Base-by-base conservation (phyloP, 2,888 invertebrate species). In the Hydrotaea cyrtoneurina region DNA sequence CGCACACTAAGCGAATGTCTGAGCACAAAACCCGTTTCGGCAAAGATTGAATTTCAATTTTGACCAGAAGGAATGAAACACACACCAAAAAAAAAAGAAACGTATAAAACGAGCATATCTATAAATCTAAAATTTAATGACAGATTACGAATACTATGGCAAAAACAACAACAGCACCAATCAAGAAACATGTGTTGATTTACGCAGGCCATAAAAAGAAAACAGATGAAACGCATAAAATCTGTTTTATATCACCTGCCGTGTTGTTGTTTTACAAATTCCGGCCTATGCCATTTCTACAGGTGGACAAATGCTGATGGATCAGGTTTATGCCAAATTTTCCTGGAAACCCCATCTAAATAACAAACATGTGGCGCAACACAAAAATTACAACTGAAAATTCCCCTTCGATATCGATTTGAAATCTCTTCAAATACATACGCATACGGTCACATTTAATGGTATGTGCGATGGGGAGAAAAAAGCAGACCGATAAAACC, bases 21-120 rank as follows among this genome's bases (percentile, higher is more conserved):
- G 31, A 31, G 31, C 31, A 39, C 39, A 39, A 62, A n/a, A 62
- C 62, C 17, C 62, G 62, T 62, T 62, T 62, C 15, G 62, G 31
- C 4, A 17, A 62, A 26, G 59, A 39, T 39, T 39, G 4, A 13
- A 39, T 8, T 39, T 39, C 8, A 10, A 39, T 3, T 39, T 39
- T 36, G 36, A 36, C 36, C 5, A 13, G 15, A 43, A 43, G 4
- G 13, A 7, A 11, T 43, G 10, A 11, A 43, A 43, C 15, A 43
- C 1, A n/a, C n/a, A n/a, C n/a, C n/a, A 43, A 43, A 43, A 43
- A 43, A 43, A 43, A 10, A 10, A 43, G 43, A 43, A 43, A 7
- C 43, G 1, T 43, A 7, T 7, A 10, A 10, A 13, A 15, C n/a
- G n/a, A n/a, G n/a, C 4, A 43, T 43, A 11, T 43, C 11, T 43